Percentiles rank a stretch among this genome's conserved stretches.
phyloP scores from a whole-genome alignment of 1,140 invertebrate species.

The Dendrolimus kikuchii region DNA sequence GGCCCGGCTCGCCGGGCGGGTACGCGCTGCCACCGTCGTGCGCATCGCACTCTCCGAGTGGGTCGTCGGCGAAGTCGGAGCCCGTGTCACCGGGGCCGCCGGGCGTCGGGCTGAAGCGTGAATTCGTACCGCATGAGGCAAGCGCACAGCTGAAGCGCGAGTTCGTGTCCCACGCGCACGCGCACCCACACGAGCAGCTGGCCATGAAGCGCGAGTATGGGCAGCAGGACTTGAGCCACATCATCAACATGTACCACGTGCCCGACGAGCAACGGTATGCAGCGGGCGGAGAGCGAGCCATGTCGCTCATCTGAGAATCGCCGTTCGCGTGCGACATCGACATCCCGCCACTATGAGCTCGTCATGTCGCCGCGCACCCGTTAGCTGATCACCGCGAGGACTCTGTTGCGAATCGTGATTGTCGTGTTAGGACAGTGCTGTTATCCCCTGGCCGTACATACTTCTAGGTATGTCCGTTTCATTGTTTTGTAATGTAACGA shows the following conservation, averaged over 20 bases:
- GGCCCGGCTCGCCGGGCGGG: constrained; percentile 77
- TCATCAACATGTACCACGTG: constrained; percentile 78
- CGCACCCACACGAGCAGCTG: constrained; percentile 76
- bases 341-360: constrained; percentile 71
- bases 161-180: constrained; percentile 83
- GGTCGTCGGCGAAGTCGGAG: constrained; percentile 88
- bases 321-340: constrained; percentile 73
- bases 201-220: constrained; percentile 81
- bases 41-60: constrained; percentile 83
- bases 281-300: constrained; percentile 63
- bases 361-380: constrained; percentile 37
- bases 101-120: constrained; percentile 74
- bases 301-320: constrained; percentile 72
- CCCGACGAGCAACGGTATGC: constrained; percentile 71
- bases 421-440: constrained; percentile 53
- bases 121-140: constrained; percentile 77
- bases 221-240: constrained; percentile 73
- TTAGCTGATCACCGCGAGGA: constrained; percentile 27
- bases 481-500: constrained; percentile 59
- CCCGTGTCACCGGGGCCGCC: constrained; percentile 81
- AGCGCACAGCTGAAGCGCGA: constrained; percentile 81
- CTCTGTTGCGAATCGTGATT: constrained; percentile 37
- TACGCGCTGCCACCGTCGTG: constrained; percentile 78
- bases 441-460: constrained; percentile 53
- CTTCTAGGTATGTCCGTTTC: constrained; percentile 64